Evolutionary conservation across 2,797 vertebrate genomes (phyloP), one percentile per base, ranked within the genome.

Genomic region (Halcyon chelicuti): DNA sequence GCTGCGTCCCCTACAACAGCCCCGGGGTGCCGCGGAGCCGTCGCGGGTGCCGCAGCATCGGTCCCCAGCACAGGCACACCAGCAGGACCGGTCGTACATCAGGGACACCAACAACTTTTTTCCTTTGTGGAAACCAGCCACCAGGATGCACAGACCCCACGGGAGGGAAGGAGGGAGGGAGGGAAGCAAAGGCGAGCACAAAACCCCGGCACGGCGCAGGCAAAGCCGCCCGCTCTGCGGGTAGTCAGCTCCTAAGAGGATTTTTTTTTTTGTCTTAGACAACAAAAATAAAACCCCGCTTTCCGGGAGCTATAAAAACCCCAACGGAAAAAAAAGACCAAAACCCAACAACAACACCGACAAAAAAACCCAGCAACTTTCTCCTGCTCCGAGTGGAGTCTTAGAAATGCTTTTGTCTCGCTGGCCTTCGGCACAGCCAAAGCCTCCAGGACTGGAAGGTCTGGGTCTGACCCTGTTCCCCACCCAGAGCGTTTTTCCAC

Each of bases 291-390:
- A 95, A 95, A 46, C 76, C 58, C 60, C 0, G 20, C 78, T 96
- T 97, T 96, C 96, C 67, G 37, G 93, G 55, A 94, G 91, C 94
- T 93, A 94, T 90, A 95, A 96, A 46, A 95, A 96, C 94, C 21
- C 66, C 85, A 81, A 70, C 0, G 87, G 95, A 94, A 94, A 91
- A 88, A 88, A 15, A 52, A 28, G 16, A 52, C 37, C 37, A 16
- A 29, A 28, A 29, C 13, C 11, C 23, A 22, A 22, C 22, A 49
- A 49, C 47, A 49, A 51, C 26, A 26, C 22, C 40, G 17, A 26
- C 25, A 51, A 51, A 51, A 28, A 28, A 28, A 28, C 47, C 22
- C 22, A 29, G 18, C 10, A 31, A 93, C 94, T 90, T 96, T 90
- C 95, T 86, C 90, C 62, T 35, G 85, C 63, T 95, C 94, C 79